Evolutionary conservation across 1,140 invertebrate species (phyloP).

Genomic region (Acromyrmex echinatior): DNA sequence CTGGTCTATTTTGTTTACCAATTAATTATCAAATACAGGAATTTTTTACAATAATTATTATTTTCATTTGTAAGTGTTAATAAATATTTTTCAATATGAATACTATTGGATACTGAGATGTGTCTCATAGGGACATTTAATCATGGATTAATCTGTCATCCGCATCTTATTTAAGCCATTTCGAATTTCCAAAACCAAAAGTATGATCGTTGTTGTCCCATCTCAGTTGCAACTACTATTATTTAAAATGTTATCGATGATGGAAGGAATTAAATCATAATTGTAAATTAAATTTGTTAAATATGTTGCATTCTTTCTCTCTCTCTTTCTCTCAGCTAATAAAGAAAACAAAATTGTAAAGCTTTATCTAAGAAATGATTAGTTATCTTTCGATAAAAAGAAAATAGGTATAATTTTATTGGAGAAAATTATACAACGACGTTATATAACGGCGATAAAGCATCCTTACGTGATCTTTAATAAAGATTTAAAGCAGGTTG

Average conservation of each 20-base stretch:
- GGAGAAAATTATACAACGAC: background rate
- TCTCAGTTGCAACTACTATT: background rate
- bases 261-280: background rate
- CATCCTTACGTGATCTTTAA: background rate
- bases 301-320: background rate
- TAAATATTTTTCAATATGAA: too few relatives aligned
- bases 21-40: too few relatives aligned
- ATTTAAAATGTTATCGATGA: background rate
- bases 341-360: background rate
- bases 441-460: background rate
- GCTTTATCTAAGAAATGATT: background rate
- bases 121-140: too few relatives aligned
- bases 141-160: too few relatives aligned
- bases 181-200: too few relatives aligned
- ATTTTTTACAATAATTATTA: too few relatives aligned
- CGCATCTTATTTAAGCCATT: too few relatives aligned
- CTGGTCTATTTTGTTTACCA: too few relatives aligned
- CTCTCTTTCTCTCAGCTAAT: background rate
- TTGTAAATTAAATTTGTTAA: too few relatives aligned
- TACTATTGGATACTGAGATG: too few relatives aligned
- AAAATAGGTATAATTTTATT: background rate
- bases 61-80: too few relatives aligned
- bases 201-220: too few relatives aligned
- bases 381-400: background rate
- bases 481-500: slow-evolving; percentile 41